phyloP scores from a whole-genome alignment of 2,113 vertebrate genomes.

The Leptobrachium ailaonicum region DNA sequence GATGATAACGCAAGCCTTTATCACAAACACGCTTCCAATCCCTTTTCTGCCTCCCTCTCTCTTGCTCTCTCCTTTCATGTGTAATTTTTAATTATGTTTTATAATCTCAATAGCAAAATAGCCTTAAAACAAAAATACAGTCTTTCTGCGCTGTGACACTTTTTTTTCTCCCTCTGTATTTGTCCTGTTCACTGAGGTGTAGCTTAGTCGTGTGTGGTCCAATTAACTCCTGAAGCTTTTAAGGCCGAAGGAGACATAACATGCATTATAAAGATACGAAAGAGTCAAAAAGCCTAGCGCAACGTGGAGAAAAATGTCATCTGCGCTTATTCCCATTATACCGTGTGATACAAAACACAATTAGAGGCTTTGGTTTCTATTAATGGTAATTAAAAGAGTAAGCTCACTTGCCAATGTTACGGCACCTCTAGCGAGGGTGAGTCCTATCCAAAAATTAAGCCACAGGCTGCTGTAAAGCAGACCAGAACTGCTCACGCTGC shows the following conservation, averaged over 20 bases:
- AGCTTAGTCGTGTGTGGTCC: slow-evolving; percentile 22
- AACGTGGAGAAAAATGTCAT: no score
- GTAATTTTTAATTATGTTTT: slow-evolving; percentile 52
- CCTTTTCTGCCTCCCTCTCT: slow-evolving; percentile 37
- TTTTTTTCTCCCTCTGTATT: not conserved
- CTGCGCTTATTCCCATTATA: no score
- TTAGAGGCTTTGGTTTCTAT: no score
- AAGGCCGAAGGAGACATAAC: not conserved
- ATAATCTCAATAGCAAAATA: slow-evolving; percentile 50
- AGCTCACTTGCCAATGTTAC: no score
- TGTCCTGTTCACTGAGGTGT: not conserved
- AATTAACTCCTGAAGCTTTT: not conserved
- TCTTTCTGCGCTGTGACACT: slow-evolving; percentile 26
- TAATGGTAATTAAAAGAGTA: no score
- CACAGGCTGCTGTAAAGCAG: no score
- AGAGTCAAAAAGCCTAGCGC: no score
- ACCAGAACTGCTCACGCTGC: no score
- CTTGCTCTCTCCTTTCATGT: slow-evolving; percentile 48
- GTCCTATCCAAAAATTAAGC: no score
- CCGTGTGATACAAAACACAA: no score
- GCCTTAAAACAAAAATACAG: slow-evolving; percentile 42
- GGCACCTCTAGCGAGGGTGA: no score
- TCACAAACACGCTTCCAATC: slow-evolving; percentile 42
- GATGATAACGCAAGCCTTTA: slow-evolving; percentile 50
- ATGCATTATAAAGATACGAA: not conserved